phyloP scores from a whole-genome alignment of 1,140 invertebrate species.

The Drosophila malerkotliana region DNA sequence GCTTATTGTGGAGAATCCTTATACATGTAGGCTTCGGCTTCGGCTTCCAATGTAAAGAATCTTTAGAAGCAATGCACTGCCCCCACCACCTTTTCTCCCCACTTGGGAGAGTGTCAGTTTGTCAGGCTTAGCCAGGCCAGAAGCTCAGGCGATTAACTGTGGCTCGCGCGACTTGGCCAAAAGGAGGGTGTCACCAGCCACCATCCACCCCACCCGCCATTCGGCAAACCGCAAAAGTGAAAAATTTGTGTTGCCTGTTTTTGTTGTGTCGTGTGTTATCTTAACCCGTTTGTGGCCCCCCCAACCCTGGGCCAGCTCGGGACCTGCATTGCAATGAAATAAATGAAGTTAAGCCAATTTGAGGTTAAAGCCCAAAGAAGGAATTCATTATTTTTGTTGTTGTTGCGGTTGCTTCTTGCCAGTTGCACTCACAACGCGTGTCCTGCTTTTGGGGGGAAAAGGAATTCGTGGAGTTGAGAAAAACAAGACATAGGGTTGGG shows the following conservation, averaged over 20 bases:
- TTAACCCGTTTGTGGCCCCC: conserved; percentile 39
- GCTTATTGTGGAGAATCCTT: conserved; percentile 29
- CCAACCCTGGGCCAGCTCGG: neutral
- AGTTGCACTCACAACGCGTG: conserved; percentile 52
- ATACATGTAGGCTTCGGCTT: conserved; percentile 17
- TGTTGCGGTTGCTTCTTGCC: conserved; percentile 23
- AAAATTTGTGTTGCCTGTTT: conserved; percentile 43
- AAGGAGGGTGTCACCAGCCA: conserved; percentile 7
- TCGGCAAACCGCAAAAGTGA: conserved; percentile 37
- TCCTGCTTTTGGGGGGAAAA: conserved; percentile 44
- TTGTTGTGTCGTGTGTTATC: conserved; percentile 38
- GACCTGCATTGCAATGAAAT: conserved; percentile 60
- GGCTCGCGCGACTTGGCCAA: conserved; percentile 38
- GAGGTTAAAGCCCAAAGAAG: conserved; percentile 74
- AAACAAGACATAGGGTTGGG: neutral
- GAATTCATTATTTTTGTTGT: conserved; percentile 71
- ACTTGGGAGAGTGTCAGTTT: conserved; percentile 30
- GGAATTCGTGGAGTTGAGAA: conserved; percentile 42
- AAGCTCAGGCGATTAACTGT: conserved; percentile 38
- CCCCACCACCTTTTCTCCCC: neutral
- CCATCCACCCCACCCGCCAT: neutral
- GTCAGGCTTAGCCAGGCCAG: conserved; percentile 40
- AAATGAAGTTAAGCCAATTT: conserved; percentile 81
- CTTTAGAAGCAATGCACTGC: conserved; percentile 9
- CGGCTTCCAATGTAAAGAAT: conserved; percentile 19